phyloP scores from a whole-genome alignment of 2,113 vertebrate species.

The Chauna torquata region DNA sequence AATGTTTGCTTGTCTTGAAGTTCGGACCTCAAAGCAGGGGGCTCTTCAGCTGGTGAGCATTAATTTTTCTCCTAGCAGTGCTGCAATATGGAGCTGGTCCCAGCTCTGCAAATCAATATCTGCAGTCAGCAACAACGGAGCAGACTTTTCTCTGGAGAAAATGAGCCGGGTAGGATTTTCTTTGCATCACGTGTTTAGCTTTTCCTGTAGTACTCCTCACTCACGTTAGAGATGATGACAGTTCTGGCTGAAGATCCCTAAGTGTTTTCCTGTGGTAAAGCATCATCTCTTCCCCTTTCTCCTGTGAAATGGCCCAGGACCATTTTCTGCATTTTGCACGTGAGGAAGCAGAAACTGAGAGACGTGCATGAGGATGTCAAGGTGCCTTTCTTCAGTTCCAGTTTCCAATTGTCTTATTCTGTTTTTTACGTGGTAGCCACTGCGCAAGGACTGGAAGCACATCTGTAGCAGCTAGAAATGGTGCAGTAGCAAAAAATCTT shows the following conservation, averaged over 20 bases:
- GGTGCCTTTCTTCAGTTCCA: neutral
- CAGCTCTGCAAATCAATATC: neutral
- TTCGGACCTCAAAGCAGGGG: neutral
- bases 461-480: neutral
- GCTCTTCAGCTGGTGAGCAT: neutral
- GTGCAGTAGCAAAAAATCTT: neutral
- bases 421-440: neutral
- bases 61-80: neutral
- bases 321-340: neutral
- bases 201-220: neutral
- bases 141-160: neutral
- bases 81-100: neutral
- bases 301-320: neutral
- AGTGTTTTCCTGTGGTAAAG: neutral
- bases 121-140: neutral
- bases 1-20: neutral
- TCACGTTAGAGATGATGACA: accelerated
- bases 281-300: neutral
- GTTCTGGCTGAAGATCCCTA: neutral
- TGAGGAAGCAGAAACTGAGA: neutral
- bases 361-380: neutral
- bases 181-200: neutral
- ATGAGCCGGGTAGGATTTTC: neutral
- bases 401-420: neutral
- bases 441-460: neutral